Conservation (phyloP, 2,113 vertebrate genomes). For the Cheirogaleus medius region DNA sequence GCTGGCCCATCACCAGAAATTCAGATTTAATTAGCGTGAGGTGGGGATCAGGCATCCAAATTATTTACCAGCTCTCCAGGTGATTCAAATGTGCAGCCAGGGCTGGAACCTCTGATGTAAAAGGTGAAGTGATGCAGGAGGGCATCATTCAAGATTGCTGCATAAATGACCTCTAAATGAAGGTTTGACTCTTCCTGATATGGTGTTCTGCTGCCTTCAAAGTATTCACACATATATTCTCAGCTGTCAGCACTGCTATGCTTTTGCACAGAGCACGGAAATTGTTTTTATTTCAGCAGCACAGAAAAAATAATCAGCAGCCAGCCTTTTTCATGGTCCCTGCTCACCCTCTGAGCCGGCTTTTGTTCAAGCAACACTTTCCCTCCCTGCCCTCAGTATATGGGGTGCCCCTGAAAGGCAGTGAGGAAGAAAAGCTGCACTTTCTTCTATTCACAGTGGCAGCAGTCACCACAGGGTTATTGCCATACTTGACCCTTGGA, state of each 20-base stretch:
- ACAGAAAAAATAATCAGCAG: constrained; percentile 13
- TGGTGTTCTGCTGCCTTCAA: neutral
- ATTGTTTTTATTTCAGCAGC: constrained; percentile 59
- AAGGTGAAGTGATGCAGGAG: neutral
- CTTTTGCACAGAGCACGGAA: constrained; percentile 38
- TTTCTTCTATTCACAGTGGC: neutral
- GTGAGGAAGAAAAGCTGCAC: neutral
- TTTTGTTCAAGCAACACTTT: neutral
- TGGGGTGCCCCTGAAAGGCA: neutral
- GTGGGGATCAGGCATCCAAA: neutral
- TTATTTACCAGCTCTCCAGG: constrained; percentile 35
- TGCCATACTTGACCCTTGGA: neutral
- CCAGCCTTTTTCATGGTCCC: neutral
- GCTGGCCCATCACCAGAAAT: neutral
- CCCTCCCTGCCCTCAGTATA: neutral
- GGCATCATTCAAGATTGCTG: neutral
- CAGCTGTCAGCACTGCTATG: constrained; percentile 54
- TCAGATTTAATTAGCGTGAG: neutral
- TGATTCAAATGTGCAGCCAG: neutral
- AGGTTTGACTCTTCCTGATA: neutral
- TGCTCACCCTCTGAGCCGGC: constrained; percentile 20
- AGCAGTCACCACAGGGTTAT: neutral
- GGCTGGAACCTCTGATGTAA: neutral
- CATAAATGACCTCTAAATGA: constrained; percentile 26
- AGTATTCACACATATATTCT: constrained; percentile 43